Evolutionary conservation across 2,113 vertebrate species (phyloP).

Genomic region (Bubalus kerabau): DNA sequence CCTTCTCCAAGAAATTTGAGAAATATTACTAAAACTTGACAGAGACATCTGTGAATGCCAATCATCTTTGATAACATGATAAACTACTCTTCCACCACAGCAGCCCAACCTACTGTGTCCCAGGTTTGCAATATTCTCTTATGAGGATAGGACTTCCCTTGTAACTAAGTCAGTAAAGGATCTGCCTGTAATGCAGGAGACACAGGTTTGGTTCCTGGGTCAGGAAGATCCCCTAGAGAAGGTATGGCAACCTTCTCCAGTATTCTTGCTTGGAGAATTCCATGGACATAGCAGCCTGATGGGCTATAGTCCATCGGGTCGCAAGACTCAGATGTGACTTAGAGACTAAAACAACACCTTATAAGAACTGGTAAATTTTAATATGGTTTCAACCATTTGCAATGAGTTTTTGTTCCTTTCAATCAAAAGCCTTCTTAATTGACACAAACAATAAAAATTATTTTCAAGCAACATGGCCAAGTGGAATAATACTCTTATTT

Average conservation of each 20-base stretch:
- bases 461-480: background rate
- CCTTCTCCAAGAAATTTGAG: background rate
- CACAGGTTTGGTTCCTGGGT: background rate
- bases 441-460: background rate
- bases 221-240: background rate
- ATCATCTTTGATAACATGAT: background rate
- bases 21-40: background rate
- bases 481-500: background rate
- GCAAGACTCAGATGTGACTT: background rate
- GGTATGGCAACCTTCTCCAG: background rate
- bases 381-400: background rate
- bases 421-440: background rate
- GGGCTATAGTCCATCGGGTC: rapidly evolving
- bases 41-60: background rate
- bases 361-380: background rate
- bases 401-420: background rate
- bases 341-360: background rate
- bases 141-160: background rate
- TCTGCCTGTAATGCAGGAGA: background rate
- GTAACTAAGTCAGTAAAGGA: background rate
- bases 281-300: background rate
- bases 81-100: background rate
- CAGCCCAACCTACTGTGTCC: background rate
- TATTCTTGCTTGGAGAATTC: background rate
- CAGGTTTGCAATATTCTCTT: background rate